Evolutionary conservation across 2,113 vertebrate species (phyloP).

Genomic region (Spilogale gracilis): DNA sequence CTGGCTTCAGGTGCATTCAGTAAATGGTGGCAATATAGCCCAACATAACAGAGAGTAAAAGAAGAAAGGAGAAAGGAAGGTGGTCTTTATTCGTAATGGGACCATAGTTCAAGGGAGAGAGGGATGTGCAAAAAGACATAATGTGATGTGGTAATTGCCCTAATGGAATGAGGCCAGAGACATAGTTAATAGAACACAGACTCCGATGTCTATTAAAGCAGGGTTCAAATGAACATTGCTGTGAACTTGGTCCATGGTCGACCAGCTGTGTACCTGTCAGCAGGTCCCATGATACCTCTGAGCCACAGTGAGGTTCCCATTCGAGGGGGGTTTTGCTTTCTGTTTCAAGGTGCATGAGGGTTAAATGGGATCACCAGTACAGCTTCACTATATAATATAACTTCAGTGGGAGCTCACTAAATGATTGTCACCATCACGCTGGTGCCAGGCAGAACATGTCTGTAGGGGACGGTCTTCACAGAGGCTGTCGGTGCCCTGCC

Average conservation of each 20-base stretch:
- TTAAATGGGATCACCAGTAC: not conserved
- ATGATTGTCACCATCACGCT: rapidly evolving
- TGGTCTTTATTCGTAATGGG: no score
- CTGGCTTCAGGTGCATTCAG: rapidly evolving
- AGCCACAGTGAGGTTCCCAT: not conserved
- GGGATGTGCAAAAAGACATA: no score
- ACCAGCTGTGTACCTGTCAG: not conserved
- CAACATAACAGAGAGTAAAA: not conserved
- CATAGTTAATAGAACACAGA: not conserved
- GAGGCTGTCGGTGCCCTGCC: not conserved
- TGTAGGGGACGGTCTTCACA: not conserved
- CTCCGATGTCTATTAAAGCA: not conserved
- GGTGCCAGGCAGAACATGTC: rapidly evolving
- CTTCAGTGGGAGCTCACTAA: not conserved
- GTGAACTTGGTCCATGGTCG: no score
- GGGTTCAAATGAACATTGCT: not conserved
- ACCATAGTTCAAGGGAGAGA: not conserved
- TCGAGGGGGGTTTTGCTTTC: not conserved
- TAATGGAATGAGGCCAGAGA: not conserved
- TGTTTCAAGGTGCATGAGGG: not conserved
- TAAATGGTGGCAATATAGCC: not conserved
- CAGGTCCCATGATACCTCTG: not conserved
- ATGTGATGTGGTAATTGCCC: not conserved
- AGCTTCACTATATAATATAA: not conserved
- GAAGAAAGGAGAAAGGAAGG: not conserved